A percentile compares a stretch with the other conserved stretches of the same genome.
Evolutionary conservation across 2,113 vertebrate genomes (phyloP).

Genomic region (Rousettus leschenaultii): DNA sequence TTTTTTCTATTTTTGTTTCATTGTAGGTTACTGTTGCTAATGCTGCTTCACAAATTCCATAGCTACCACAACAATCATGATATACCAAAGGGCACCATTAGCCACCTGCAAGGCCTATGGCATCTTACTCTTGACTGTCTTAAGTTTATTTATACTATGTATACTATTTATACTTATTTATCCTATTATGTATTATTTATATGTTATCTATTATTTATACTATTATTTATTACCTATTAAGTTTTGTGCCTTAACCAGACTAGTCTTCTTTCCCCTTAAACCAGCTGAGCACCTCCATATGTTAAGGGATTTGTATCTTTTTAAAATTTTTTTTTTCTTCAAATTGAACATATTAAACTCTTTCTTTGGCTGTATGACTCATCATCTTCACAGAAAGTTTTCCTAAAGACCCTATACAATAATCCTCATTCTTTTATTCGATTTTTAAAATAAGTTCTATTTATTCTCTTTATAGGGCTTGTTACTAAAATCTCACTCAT

Average conservation of each 20-base stretch:
- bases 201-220: too few relatives aligned
- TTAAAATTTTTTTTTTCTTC: not conserved
- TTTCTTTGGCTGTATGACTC: not conserved
- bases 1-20: not conserved
- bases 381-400: not conserved
- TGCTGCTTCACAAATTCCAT: not conserved
- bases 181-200: too few relatives aligned
- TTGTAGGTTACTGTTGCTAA: not conserved
- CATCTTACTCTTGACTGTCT: not conserved
- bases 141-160: not conserved
- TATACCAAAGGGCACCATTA: not conserved
- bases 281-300: not conserved
- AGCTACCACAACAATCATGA: not conserved
- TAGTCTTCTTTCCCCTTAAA: too few relatives aligned
- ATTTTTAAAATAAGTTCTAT: not conserved
- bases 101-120: not conserved
- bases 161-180: too few relatives aligned
- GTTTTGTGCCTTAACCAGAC: not conserved
- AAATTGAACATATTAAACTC: not conserved
- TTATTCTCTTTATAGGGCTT: not conserved
- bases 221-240: too few relatives aligned
- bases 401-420: not conserved
- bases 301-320: not conserved
- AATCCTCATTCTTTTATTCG: not conserved
- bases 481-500: not conserved